Evolutionary conservation across 2,888 invertebrate species (phyloP), one percentile per base, ranked within the genome.

Genomic region (Lasius platythorax): DNA sequence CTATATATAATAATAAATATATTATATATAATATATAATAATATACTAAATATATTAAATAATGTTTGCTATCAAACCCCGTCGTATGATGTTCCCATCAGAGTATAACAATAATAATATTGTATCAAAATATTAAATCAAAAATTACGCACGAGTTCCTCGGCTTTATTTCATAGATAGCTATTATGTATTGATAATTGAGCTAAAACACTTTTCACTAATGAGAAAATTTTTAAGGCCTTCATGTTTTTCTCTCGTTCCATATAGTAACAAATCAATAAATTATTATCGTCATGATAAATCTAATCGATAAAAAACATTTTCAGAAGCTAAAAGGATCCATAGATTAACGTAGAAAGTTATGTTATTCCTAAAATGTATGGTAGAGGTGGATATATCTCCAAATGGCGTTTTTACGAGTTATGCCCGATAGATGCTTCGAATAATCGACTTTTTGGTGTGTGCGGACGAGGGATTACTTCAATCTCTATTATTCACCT

Each of bases 401-500:
- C 61, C 81, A 70, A 58, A 33, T 74, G 3, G n/a, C 1, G 46
- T 67, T 66, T 28, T 70, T 50, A 50, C 33, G 70, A 76, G 43
- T 74, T 75, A 84, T 40, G 58, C 50, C 56, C 84, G 74, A 85
- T 67, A 68, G 84, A 89, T 78, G 30, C 61, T 70, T 83, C 82
- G 83, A 87, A 86, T 86, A 83, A 86, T 86, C 85, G 85, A 68
- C 56, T 6, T 67, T 72, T 30, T 33, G n/a, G 28, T 56, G 56
- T 58, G 74, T 46, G 56, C 67, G 37, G 30, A 43, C 8, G 23
- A 11, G 43, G 81, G 74, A 83, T 85, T 74, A 84, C 81, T 78
- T 72, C 74, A 83, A 85, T 87, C 83, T 85, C 83, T 76, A 85
- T 85, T 86, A 85, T 87, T 87, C 85, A 82, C 37, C 70, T 53